Evolutionary conservation across 2,113 vertebrate species (phyloP).

Genomic region (Taurulus bubalis): DNA sequence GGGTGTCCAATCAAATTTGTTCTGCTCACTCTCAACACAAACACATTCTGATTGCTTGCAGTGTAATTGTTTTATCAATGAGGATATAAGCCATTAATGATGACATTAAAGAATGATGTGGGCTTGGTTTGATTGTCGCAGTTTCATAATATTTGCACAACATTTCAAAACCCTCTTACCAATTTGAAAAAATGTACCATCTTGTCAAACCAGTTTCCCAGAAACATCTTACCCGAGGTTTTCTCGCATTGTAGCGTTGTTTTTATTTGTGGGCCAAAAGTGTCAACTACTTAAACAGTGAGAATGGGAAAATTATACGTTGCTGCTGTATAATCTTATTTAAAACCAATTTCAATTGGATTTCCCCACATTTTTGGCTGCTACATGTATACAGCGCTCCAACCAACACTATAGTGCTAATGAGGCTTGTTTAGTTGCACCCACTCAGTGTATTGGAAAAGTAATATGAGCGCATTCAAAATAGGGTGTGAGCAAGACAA

Average conservation of each 20-base stretch:
- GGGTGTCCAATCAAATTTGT: not conserved
- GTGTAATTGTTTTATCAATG: not conserved
- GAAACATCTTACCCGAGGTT: conserved; percentile 14
- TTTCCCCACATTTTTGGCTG: conserved; percentile 29
- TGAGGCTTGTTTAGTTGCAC: conserved; percentile 38
- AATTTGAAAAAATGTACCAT: conserved; percentile 12
- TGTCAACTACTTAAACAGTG: conserved; percentile 30
- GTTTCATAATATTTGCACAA: conserved; percentile 24
- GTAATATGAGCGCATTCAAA: not conserved
- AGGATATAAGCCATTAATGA: not conserved
- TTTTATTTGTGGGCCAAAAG: conserved; percentile 27
- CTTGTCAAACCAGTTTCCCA: conserved; percentile 8
- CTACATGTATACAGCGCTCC: not conserved
- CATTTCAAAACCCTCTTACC: conserved; percentile 34
- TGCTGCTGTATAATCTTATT: conserved; percentile 14
- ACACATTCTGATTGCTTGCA: not conserved
- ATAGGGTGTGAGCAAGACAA: conserved; percentile 1
- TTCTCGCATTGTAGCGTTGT: conserved; percentile 17
- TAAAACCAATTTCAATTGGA: conserved; percentile 24
- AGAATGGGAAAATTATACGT: conserved; percentile 36
- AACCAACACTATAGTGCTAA: conserved; percentile 30
- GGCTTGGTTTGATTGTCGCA: not conserved
- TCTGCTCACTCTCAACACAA: not conserved
- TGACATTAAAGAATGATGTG: not conserved
- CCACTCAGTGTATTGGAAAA: conserved; percentile 2